These are phyloP conservation scores for Leptinotarsa rubiginosa DNA, from an alignment of 2,888 invertebrate species.

Conservation along the genomic window DNA sequence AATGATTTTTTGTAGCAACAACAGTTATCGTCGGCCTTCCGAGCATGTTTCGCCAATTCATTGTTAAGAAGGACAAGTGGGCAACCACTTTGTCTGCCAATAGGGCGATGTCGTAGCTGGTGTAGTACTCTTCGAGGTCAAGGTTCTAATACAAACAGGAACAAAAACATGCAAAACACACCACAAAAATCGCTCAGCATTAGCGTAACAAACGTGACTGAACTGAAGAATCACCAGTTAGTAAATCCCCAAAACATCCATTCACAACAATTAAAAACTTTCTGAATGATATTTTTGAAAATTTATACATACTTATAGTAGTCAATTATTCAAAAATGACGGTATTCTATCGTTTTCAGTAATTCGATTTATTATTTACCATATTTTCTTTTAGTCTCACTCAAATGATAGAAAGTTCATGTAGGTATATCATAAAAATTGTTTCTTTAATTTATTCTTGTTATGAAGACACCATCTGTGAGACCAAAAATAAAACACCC, in stretches of 20 bases:
- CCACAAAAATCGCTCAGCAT: constrained; percentile 15
- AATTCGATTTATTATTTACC: too few species aligned
- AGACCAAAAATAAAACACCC: too few species aligned
- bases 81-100: constrained; percentile 94
- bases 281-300: background rate
- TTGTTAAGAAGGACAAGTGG: constrained; percentile 94
- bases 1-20: constrained; percentile 84
- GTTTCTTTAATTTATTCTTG: too few species aligned
- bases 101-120: constrained; percentile 94
- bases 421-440: too few species aligned
- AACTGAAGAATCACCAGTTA: background rate
- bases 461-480: too few species aligned
- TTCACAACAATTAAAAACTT: background rate
- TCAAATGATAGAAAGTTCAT: too few species aligned
- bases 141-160: constrained; percentile 75
- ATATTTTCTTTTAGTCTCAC: too few species aligned
- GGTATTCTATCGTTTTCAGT: too few species aligned
- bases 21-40: constrained; percentile 95
- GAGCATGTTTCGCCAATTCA: constrained; percentile 97
- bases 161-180: constrained; percentile 41
- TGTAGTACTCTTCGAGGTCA: constrained; percentile 95
- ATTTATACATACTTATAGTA: too few species aligned
- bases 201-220: background rate
- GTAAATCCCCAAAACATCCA: background rate
- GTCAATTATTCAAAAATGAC: too few species aligned